These are phyloP conservation scores for Caenorhabditis wallacei DNA, from an alignment of 2,888 invertebrate species.

Conservation along the genomic window DNA sequence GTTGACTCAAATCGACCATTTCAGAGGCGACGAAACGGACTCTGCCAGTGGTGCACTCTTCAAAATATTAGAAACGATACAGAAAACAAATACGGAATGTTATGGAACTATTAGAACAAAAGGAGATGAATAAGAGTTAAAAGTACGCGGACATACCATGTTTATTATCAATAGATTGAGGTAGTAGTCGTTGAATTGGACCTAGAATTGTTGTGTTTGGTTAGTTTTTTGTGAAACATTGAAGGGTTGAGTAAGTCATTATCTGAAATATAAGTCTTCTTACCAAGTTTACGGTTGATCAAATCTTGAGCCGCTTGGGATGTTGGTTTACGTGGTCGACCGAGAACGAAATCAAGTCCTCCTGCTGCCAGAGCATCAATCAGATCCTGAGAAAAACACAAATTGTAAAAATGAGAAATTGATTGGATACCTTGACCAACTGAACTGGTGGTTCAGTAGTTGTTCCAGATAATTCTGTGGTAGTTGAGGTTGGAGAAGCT, in stretches of 20 bases:
- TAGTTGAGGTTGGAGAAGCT: slow-evolving; percentile 20
- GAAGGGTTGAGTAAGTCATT: background rate
- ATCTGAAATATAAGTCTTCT: slow-evolving; percentile 24
- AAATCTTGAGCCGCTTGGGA: slow-evolving; percentile 66
- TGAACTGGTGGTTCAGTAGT: slow-evolving; percentile 81
- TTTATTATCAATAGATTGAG: slow-evolving; percentile 66
- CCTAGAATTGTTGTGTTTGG: slow-evolving; percentile 53
- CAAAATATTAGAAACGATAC: slow-evolving; percentile 51
- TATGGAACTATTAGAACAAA: slow-evolving; percentile 36
- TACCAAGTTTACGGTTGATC: slow-evolving; percentile 67
- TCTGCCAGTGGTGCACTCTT: slow-evolving; percentile 72
- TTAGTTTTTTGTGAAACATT: slow-evolving; percentile 22
- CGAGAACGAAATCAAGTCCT: slow-evolving; percentile 72
- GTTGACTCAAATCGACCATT: slow-evolving; percentile 74
- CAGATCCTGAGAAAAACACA: slow-evolving; percentile 61
- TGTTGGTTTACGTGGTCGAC: slow-evolving; percentile 64
- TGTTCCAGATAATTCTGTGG: slow-evolving; percentile 31
- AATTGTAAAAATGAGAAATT: background rate
- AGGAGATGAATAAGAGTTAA: background rate
- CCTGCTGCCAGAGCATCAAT: slow-evolving; percentile 75
- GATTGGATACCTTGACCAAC: slow-evolving; percentile 71
- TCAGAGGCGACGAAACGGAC: slow-evolving; percentile 75
- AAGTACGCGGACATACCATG: slow-evolving; percentile 62
- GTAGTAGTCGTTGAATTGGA: slow-evolving; percentile 63
- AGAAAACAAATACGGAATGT: slow-evolving; percentile 2